Conservation (phyloP, 2,888 invertebrate genomes). For the Mythimna pallens region DNA sequence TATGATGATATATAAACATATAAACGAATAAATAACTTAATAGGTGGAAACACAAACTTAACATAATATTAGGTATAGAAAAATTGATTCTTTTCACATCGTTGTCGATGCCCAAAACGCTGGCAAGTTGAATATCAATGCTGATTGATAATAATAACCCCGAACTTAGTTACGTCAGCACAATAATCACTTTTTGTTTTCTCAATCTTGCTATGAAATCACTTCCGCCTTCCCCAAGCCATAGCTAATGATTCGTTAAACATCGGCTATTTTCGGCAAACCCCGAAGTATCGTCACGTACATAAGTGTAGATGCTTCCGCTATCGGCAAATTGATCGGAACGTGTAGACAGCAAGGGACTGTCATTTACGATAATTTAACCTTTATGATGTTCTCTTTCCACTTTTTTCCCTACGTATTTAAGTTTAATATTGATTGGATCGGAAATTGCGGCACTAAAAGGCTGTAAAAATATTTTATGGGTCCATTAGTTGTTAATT, state of each 20-base stretch:
- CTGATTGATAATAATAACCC: too few relatives aligned
- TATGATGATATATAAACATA: too few relatives aligned
- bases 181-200: not conserved
- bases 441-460: constrained; percentile 32
- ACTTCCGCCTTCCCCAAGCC: not conserved
- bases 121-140: too few relatives aligned
- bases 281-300: constrained; percentile 38
- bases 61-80: too few relatives aligned
- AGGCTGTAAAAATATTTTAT: constrained; percentile 35
- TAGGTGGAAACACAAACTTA: too few relatives aligned
- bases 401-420: constrained; percentile 19
- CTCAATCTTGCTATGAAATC: not conserved
- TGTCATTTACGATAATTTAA: constrained; percentile 43
- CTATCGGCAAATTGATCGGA: constrained; percentile 66
- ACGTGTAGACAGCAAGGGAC: constrained; percentile 51
- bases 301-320: constrained; percentile 31
- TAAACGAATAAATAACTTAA: too few relatives aligned
- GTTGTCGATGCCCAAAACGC: too few relatives aligned
- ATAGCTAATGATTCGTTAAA: constrained; percentile 20
- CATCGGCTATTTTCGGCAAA: constrained; percentile 45
- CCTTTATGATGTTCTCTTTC: constrained; percentile 43
- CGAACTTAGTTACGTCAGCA: not conserved
- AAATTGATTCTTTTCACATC: too few relatives aligned
- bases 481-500: constrained; percentile 38
- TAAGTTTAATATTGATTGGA: constrained; percentile 35